These are phyloP conservation scores for Amphiprion clarkii DNA, from an alignment of 2,797 vertebrate genomes.

Conservation along the genomic window DNA sequence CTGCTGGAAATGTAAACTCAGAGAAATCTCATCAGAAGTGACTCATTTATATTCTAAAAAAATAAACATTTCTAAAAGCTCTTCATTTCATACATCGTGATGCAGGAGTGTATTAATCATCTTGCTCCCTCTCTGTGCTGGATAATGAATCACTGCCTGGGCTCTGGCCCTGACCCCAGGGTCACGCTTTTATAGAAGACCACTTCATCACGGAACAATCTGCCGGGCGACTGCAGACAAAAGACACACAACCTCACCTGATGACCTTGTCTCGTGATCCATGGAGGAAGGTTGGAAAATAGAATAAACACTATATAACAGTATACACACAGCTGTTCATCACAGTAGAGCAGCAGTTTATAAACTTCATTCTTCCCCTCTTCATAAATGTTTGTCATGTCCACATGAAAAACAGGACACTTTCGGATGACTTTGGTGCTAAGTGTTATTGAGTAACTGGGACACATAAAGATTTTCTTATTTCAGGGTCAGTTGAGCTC, in stretches of 20 bases:
- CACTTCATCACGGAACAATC: slow-evolving; percentile 86
- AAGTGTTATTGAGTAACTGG: slow-evolving; percentile 35
- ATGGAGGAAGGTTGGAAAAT: slow-evolving; percentile 56
- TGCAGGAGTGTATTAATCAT: slow-evolving; percentile 63
- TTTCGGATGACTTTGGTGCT: slow-evolving; percentile 22
- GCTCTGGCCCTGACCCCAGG: slow-evolving; percentile 83
- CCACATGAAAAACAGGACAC: neutral
- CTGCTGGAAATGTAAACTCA: neutral
- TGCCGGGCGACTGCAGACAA: slow-evolving; percentile 72
- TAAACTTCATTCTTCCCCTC: neutral
- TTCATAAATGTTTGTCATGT: slow-evolving; percentile 19
- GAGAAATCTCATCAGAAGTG: neutral
- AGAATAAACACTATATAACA: slow-evolving; percentile 72
- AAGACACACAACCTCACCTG: slow-evolving; percentile 73
- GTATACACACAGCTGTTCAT: neutral
- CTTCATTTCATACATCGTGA: slow-evolving; percentile 27
- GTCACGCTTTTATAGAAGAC: slow-evolving; percentile 79
- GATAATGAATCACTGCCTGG: slow-evolving; percentile 78
- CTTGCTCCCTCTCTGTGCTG: slow-evolving; percentile 10
- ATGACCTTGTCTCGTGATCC: slow-evolving; percentile 80
- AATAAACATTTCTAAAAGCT: slow-evolving; percentile 8
- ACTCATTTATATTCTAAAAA: neutral
- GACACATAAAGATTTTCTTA: slow-evolving; percentile 41
- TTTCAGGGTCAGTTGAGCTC: slow-evolving; percentile 64
- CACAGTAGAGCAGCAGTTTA: neutral